These are phyloP conservation scores for Phragmatobia fuliginosa DNA, from an alignment of 2,888 invertebrate species.

Conservation along the genomic window DNA sequence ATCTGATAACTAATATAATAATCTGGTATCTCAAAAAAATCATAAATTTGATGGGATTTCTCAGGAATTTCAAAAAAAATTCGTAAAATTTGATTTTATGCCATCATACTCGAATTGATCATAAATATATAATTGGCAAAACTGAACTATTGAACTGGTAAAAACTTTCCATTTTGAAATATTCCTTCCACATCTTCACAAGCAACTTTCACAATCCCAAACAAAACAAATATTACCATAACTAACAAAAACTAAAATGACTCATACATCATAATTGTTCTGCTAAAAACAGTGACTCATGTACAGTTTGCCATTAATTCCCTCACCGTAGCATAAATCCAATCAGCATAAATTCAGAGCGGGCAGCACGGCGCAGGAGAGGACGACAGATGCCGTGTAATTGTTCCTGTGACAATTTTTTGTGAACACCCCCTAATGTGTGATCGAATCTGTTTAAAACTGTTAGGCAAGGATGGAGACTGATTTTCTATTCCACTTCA, in stretches of 20 bases:
- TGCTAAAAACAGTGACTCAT: conserved; percentile 27
- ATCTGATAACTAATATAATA: too few relatives aligned
- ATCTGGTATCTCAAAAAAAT: too few relatives aligned
- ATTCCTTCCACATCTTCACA: neutral
- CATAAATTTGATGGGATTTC: too few relatives aligned
- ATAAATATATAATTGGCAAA: too few relatives aligned
- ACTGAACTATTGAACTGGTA: neutral
- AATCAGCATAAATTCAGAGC: conserved; percentile 82
- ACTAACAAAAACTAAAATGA: conserved; percentile 38
- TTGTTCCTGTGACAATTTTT: conserved; percentile 84
- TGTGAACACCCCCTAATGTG: conserved; percentile 76
- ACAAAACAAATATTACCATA: neutral
- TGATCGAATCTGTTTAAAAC: conserved; percentile 84
- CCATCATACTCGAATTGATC: too few relatives aligned
- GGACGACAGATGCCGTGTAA: conserved; percentile 84
- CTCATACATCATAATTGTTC: conserved; percentile 78
- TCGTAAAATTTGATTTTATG: too few relatives aligned
- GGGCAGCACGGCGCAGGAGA: conserved; percentile 32
- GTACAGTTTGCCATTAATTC: conserved; percentile 58
- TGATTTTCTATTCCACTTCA: conserved; percentile 39
- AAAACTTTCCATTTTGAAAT: neutral
- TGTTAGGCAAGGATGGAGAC: conserved; percentile 55
- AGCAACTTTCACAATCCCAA: neutral
- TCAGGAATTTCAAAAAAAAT: too few relatives aligned
- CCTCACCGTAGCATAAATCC: conserved; percentile 69